A percentile compares a stretch with the other conserved stretches of the same genome.
phyloP scores from a whole-genome alignment of 1,140 invertebrate genomes.

The Melitaea cinxia region DNA sequence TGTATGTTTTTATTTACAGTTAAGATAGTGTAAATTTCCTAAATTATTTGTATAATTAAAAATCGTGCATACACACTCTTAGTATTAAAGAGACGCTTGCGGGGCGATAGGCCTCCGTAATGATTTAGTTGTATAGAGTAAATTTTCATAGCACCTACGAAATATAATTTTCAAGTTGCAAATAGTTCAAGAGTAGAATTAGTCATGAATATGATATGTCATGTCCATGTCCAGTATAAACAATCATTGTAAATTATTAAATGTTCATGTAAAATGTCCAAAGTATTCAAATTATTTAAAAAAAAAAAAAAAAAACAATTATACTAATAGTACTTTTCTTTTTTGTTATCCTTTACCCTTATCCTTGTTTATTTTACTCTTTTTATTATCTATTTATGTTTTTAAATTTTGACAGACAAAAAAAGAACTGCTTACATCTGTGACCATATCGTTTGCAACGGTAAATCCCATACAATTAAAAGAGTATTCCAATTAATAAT shows the following conservation, averaged over 20 bases:
- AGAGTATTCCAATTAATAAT: too few relatives aligned
- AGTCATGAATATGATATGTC: conserved; percentile 78
- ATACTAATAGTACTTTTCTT: conserved; percentile 74
- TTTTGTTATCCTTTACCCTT: conserved; percentile 66
- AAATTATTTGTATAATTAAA: conserved; percentile 75
- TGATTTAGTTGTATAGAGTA: conserved; percentile 74
- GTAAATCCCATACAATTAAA: too few relatives aligned
- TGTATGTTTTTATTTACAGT: conserved; percentile 55
- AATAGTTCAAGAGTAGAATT: conserved; percentile 76
- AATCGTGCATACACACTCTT: conserved; percentile 80
- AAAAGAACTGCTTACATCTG: too few relatives aligned
- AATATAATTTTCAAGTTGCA: conserved; percentile 76
- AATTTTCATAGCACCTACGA: conserved; percentile 78
- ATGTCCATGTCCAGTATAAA: conserved; percentile 80
- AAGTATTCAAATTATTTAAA: conserved; percentile 82
- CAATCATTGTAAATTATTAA: conserved; percentile 82
- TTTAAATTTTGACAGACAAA: too few relatives aligned
- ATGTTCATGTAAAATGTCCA: conserved; percentile 82
- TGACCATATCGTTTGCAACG: too few relatives aligned
- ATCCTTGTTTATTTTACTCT: conserved; percentile 49
- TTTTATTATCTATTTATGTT: not conserved
- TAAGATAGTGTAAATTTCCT: conserved; percentile 71
- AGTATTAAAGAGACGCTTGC: conserved; percentile 71
- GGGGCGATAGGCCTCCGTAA: conserved; percentile 66
- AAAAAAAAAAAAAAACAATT: conserved; percentile 78